Conservation (phyloP, 1,140 invertebrate species). For the Euura lappo region DNA sequence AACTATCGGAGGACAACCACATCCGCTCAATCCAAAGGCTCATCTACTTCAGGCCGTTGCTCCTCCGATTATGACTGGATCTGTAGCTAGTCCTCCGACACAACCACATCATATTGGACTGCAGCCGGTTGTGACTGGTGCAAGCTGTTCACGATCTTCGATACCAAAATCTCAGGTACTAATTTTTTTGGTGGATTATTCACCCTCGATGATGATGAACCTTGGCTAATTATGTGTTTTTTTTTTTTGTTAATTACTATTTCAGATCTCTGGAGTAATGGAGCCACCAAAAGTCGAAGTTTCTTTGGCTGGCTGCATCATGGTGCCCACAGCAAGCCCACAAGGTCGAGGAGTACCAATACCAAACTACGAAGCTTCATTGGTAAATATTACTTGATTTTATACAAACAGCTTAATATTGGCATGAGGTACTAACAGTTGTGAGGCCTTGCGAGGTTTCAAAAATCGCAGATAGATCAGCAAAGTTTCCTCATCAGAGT, state of each 20-base stretch:
- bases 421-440: neutral
- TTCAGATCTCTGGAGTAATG: constrained; percentile 50
- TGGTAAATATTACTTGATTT: constrained; percentile 67
- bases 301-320: constrained; percentile 62
- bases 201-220: neutral
- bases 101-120: constrained; percentile 56
- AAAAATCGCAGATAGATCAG: neutral
- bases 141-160: constrained; percentile 48
- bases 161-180: constrained; percentile 47
- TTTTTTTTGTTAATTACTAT: constrained; percentile 12
- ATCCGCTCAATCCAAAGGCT: constrained; percentile 58
- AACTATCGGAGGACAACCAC: constrained; percentile 51
- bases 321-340: constrained; percentile 68
- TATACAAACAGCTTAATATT: constrained; percentile 12
- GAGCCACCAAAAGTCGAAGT: constrained; percentile 66
- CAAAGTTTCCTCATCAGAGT: no score
- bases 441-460: neutral
- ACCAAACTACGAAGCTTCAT: constrained; percentile 67
- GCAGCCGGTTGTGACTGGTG: constrained; percentile 42
- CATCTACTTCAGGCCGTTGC: constrained; percentile 58
- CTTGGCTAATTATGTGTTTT: neutral
- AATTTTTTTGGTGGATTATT: neutral
- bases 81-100: constrained; percentile 65
- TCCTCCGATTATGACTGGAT: constrained; percentile 59
- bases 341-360: constrained; percentile 63